Base-by-base conservation (phyloP, 2,797 vertebrate species). In the Discoglossus pictus region DNA sequence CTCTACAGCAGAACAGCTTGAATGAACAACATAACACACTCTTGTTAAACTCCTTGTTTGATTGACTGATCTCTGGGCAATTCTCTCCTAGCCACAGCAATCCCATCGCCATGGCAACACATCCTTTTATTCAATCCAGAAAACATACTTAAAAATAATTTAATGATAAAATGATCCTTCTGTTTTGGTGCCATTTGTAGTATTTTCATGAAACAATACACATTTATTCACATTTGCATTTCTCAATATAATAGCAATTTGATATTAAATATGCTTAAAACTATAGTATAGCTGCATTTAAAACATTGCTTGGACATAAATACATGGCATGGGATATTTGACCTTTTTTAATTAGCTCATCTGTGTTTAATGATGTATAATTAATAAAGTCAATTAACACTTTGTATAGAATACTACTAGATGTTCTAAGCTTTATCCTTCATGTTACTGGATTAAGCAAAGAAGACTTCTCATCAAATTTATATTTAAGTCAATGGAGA, bases 51-150 rank as follows among this genome's bases (percentile, higher is more conserved):
- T 64, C 60, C 27, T 36, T 38, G 46, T 71, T 35, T 64, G 60
- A 71, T 54, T 71, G 68, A 71, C 60, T 58, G 60, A 17, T 58
- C 13, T 63, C n/a, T 34, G 16, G 31, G 52, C 53, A 40, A 42
- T 64, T 50, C 51, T 64, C 35, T 64, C 36, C 43, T 12, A 58
- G 42, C 60, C 60, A 50, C 50, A 34, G 67, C 43, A 25, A 35
- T 64, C 52, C 61, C 51, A 71, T 71, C 44, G n/a, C 68, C 68
- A 71, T 71, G 68, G 68, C 60, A 71, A 71, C 68, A 58, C 44
- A 64, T 58, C 60, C 43, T 52, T 68, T 58, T 62, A 69, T 71
- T 64, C 60, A 55, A 55, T 39, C 67, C 34, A 64, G 52, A 43
- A 50, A 55, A 71, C 31, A 59, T 31, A 12, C 39, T 50, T 52